Percentiles rank a stretch among this genome's conserved stretches.
Evolutionary conservation across 2,888 invertebrate species (phyloP).

Genomic region (Agrochola macilenta): DNA sequence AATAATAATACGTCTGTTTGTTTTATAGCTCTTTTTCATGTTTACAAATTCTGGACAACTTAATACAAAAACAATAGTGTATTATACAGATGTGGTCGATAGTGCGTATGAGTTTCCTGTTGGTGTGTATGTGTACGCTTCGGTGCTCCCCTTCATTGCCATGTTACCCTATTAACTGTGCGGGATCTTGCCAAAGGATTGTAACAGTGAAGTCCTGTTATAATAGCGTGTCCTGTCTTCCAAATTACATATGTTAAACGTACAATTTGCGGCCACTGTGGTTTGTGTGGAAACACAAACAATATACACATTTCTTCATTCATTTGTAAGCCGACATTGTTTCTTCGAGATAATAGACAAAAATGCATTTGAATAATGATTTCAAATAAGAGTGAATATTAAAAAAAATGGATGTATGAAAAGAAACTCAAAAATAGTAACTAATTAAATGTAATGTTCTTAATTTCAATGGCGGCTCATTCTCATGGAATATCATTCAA

Average conservation of each 20-base stretch:
- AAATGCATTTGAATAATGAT: conserved; percentile 7
- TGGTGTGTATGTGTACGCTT: conserved; percentile 10
- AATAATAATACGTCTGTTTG: background rate
- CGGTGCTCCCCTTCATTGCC: conserved; percentile 36
- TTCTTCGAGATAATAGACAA: background rate
- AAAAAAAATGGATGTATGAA: background rate
- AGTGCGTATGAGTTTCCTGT: conserved; percentile 37
- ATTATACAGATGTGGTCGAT: conserved; percentile 30
- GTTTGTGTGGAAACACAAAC: conserved; percentile 17
- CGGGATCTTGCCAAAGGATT: conserved; percentile 38
- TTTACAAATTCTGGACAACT: conserved; percentile 2
- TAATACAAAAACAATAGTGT: conserved; percentile 14
- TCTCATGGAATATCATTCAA: conserved; percentile 63
- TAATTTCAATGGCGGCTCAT: conserved; percentile 52
- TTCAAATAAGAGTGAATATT: conserved; percentile 8
- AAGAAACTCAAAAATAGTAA: conserved; percentile 41
- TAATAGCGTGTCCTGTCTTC: conserved; percentile 42
- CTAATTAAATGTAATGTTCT: conserved; percentile 54
- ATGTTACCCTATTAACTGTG: conserved; percentile 35
- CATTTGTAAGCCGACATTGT: conserved; percentile 5
- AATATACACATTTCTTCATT: conserved; percentile 6
- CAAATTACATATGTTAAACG: conserved; percentile 34
- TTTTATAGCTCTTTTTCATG: background rate
- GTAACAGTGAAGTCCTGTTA: conserved; percentile 57
- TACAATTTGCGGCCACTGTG: conserved; percentile 40